phyloP scores from a whole-genome alignment of 2,888 invertebrate species.

The Dusona sp. region DNA sequence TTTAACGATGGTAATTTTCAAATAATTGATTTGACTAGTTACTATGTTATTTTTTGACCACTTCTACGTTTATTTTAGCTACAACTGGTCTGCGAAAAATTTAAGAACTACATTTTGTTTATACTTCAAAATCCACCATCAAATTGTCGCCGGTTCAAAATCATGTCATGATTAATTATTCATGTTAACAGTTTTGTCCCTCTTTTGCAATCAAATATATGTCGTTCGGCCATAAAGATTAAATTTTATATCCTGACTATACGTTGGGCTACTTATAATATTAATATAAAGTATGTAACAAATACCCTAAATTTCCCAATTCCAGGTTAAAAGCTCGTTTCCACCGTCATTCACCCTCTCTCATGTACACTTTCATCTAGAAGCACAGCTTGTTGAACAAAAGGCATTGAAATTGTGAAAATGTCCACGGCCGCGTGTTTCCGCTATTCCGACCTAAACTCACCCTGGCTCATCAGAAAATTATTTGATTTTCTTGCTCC shows the following conservation, averaged over 20 bases:
- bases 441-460: background rate
- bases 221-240: background rate
- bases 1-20: no score
- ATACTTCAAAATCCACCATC: no score
- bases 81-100: no score
- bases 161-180: background rate
- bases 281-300: background rate
- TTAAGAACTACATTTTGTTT: no score
- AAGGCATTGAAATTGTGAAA: constrained; percentile 50
- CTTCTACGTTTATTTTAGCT: no score
- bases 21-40: no score
- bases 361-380: background rate
- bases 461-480: constrained; percentile 24
- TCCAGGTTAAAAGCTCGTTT: background rate
- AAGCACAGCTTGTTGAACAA: constrained; percentile 9
- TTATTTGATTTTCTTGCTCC: constrained; percentile 54
- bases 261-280: background rate
- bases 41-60: no score
- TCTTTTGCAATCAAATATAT: background rate
- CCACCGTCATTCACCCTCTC: background rate
- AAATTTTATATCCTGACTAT: background rate
- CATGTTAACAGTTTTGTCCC: background rate
- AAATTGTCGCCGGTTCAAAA: background rate
- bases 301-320: background rate
- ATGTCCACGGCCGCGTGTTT: constrained; percentile 16